Percentiles rank a stretch among this genome's conserved stretches.
Conservation (phyloP, 2,888 invertebrate species). For the Oligia strigilis region DNA sequence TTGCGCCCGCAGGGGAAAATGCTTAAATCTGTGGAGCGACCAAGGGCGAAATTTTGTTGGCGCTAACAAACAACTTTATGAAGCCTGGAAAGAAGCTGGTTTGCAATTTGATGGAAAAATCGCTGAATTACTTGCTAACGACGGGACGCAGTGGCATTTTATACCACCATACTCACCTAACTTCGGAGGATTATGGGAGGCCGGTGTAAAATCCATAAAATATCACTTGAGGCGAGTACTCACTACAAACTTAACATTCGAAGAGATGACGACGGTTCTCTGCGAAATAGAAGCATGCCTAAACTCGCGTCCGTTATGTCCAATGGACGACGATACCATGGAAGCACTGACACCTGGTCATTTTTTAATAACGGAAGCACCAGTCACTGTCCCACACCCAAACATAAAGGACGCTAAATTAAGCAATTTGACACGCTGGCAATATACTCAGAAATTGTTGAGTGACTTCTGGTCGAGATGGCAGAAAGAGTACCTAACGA, state of each 20-base stretch:
- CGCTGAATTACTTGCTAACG: constrained; percentile 2
- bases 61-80: not conserved
- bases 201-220: not conserved
- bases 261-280: not conserved
- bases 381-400: too few species aligned
- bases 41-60: constrained; percentile 15
- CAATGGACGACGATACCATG: too few species aligned
- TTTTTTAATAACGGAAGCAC: too few species aligned
- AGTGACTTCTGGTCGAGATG: too few species aligned
- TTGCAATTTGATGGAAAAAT: not conserved
- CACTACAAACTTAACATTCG: not conserved
- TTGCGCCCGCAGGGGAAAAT: constrained; percentile 10
- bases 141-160: constrained; percentile 4
- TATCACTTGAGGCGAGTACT: not conserved
- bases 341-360: too few species aligned
- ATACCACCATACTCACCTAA: not conserved
- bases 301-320: too few species aligned
- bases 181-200: not conserved
- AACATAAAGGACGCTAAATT: too few species aligned
- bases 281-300: too few species aligned
- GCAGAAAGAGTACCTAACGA: too few species aligned
- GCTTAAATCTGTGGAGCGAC: constrained; percentile 17
- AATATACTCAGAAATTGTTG: too few species aligned
- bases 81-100: constrained; percentile 7
- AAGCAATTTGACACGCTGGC: too few species aligned